Conservation (phyloP, 1,140 invertebrate species). For the Pinna nobilis region DNA sequence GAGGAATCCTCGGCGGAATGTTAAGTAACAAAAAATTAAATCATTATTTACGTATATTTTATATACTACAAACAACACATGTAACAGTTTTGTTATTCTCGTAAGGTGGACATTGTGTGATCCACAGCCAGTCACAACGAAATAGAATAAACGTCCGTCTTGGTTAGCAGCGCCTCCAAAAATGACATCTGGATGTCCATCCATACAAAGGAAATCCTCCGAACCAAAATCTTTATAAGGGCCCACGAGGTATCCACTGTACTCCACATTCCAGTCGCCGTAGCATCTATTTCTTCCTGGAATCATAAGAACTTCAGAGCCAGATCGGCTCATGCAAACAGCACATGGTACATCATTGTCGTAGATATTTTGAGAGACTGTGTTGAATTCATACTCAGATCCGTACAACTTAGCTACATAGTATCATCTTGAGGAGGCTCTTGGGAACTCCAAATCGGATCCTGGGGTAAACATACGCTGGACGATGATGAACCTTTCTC, state of each 20-base stretch:
- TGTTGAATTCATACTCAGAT: no score
- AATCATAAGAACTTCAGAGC: slow-evolving; percentile 14
- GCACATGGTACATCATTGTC: slow-evolving; percentile 27
- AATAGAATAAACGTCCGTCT: slow-evolving; percentile 49
- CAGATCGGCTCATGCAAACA: slow-evolving; percentile 6
- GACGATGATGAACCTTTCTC: no score
- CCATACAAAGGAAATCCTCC: slow-evolving; percentile 43
- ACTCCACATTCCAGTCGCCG: slow-evolving; percentile 12
- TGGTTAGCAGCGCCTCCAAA: slow-evolving; percentile 11
- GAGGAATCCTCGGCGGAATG: no score
- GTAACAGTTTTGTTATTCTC: slow-evolving; percentile 30
- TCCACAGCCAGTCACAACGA: slow-evolving; percentile 39
- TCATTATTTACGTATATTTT: no score
- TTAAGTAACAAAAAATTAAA: no score
- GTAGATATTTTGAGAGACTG: no score
- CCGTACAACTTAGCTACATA: no score
- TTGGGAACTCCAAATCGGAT: no score
- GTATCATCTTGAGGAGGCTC: no score
- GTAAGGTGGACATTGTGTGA: slow-evolving; percentile 49
- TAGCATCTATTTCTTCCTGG: slow-evolving; percentile 19
- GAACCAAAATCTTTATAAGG: slow-evolving; percentile 13
- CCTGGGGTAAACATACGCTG: no score
- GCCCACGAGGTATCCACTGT: slow-evolving; percentile 29
- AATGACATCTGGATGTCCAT: slow-evolving; percentile 30
- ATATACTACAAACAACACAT: slow-evolving; percentile 46